Percentiles rank a stretch among this genome's conserved stretches.
phyloP scores from a whole-genome alignment of 1,140 invertebrate species.

The Apis laboriosa region DNA sequence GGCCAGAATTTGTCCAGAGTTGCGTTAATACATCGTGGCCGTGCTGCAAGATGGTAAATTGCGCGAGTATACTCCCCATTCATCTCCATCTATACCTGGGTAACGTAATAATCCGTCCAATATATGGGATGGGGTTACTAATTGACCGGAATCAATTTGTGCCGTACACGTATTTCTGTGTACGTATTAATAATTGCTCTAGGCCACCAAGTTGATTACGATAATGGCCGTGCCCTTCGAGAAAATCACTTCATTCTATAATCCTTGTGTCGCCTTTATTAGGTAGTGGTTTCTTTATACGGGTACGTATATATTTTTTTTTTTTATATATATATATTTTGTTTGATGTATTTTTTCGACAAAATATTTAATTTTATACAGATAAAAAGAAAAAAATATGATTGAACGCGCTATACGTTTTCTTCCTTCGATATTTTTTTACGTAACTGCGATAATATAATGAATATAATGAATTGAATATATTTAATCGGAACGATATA shows the following conservation, averaged over 20 bases:
- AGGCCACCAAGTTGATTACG: slow-evolving; percentile 24
- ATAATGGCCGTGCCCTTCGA: neutral
- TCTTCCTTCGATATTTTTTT: no score
- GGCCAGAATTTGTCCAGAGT: slow-evolving; percentile 9
- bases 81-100: slow-evolving; percentile 3
- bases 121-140: slow-evolving; percentile 26
- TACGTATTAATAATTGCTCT: slow-evolving; percentile 36
- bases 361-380: no score
- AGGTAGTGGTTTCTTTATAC: no score
- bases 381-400: no score
- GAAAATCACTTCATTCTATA: neutral
- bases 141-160: slow-evolving; percentile 46
- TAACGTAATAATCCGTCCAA: slow-evolving; percentile 38
- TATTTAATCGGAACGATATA: no score
- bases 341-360: no score
- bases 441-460: no score
- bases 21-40: slow-evolving; percentile 15
- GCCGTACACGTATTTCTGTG: slow-evolving; percentile 29
- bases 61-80: slow-evolving; percentile 2
- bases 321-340: no score
- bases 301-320: no score
- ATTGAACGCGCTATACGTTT: no score
- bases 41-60: slow-evolving; percentile 19
- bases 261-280: no score
- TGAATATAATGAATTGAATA: no score